A percentile compares a stretch with the other conserved stretches of the same genome.
Evolutionary conservation across 92 coral and sea anemone species (phyloP).

Genomic region (Palythoa grandis): DNA sequence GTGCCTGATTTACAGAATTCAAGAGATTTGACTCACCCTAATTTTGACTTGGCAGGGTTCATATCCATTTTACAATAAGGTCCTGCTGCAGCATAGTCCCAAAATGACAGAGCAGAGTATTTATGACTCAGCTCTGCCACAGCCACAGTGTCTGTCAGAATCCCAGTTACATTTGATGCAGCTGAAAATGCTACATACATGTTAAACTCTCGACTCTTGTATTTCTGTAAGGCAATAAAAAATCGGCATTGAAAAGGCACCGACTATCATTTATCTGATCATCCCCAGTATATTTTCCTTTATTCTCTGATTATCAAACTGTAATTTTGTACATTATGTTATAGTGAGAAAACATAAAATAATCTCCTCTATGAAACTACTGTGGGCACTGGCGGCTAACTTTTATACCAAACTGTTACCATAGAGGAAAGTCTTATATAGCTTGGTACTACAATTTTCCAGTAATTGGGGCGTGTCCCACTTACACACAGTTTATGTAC

Average conservation of each 20-base stretch:
- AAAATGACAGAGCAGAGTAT: constrained; percentile 79
- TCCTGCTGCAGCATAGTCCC: constrained; percentile 87
- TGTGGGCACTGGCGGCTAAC: no score
- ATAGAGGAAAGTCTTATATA: no score
- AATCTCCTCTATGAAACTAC: no score
- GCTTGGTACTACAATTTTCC: no score
- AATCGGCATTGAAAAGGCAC: background rate
- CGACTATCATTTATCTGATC: no score
- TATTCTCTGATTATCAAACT: no score
- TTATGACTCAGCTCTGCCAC: constrained; percentile 78
- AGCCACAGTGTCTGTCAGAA: constrained; percentile 81
- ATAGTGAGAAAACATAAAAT: no score
- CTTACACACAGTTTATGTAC: no score
- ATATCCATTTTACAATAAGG: constrained; percentile 79
- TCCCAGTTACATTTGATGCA: constrained; percentile 85
- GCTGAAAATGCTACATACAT: constrained; percentile 85
- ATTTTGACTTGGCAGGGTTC: constrained; percentile 61
- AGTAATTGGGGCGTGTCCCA: no score
- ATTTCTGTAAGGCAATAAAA: constrained; percentile 49
- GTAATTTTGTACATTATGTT: no score
- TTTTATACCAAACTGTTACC: no score
- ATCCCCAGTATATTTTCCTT: no score
- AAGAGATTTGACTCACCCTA: constrained; percentile 58
- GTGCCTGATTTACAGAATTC: background rate
- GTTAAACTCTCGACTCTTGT: constrained; percentile 56